Evolutionary conservation across 2,797 vertebrate genomes (phyloP).

Genomic region (Tarsius wallacei): DNA sequence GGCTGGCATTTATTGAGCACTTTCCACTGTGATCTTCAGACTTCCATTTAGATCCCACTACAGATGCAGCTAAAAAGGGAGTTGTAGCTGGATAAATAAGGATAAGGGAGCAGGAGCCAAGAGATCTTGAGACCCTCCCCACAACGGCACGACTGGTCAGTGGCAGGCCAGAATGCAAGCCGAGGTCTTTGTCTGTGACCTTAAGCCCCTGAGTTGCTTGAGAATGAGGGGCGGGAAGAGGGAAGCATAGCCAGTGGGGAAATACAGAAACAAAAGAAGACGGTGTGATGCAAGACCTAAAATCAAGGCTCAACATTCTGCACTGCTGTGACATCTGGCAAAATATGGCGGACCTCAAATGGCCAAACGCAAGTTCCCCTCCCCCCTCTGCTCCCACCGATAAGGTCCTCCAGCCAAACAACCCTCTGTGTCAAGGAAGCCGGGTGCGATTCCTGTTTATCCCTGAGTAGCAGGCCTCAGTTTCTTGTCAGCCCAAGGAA

Average conservation of each 20-base stretch:
- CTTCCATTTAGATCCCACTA: background rate
- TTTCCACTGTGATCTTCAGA: background rate
- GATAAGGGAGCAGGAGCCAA: background rate
- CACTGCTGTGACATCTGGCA: background rate
- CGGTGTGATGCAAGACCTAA: background rate
- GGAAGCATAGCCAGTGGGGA: background rate
- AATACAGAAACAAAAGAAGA: background rate
- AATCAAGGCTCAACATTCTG: rapidly evolving
- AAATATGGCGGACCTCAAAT: background rate
- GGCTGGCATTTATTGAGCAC: background rate
- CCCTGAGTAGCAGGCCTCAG: background rate
- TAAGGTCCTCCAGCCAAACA: background rate
- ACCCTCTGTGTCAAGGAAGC: background rate
- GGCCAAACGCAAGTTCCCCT: background rate
- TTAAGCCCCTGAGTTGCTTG: background rate
- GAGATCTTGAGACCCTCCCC: background rate
- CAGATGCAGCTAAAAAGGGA: background rate
- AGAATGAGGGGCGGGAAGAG: background rate
- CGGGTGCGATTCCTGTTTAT: background rate
- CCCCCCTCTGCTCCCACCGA: rapidly evolving
- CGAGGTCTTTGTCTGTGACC: background rate
- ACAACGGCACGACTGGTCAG: rapidly evolving
- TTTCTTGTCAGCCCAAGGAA: background rate
- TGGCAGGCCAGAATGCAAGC: background rate
- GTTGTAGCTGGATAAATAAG: background rate